Evolutionary conservation across 2,113 vertebrate species (phyloP), one percentile per base, ranked within the genome.

Genomic region (Raja brachyura): DNA sequence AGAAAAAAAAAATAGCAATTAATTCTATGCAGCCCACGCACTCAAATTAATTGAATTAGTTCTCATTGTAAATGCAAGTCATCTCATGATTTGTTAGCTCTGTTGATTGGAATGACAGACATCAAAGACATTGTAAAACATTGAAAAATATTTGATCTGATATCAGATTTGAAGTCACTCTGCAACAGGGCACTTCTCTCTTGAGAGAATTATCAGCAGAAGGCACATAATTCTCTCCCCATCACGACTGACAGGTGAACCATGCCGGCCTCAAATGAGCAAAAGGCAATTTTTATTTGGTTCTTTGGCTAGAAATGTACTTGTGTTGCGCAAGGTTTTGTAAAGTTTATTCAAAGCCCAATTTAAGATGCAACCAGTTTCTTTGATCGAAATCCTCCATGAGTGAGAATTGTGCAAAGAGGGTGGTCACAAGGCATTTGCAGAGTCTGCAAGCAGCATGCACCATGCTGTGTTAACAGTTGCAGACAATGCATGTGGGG

Each of bases 111-210:
- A 73, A 93, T 93, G 93, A 94, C 96, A 33, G 83, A 95, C 94
- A 95, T 95, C 94, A 95, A 96, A 96, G 94, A 96, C 94, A 48
- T 66, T 93, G 93, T 94, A 93, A 95, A 93, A 94, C 94, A 95
- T 94, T 95, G 95, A 16, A 14, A 94, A 95, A 94, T 95, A 94
- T n/a, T n/a, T n/a, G n/a, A n/a, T n/a, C n/a, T n/a, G n/a, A 96
- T 94, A 95, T 92, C 95, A 95, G 94, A 95, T 96, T 95, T 96
- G 95, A 93, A 95, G 94, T 95, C 94, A 76, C 39, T 90, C 14
- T 70, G 31, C 68, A 90, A 18, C 81, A 85, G 2, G 56, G 54
- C 81, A 85, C 54, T 22, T 61, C 22, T 59, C 25, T 22, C 56
- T 59, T 59, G 54, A n/a, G 56, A 61, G 48, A 85, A 25, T 13